Conservation (phyloP, 1,140 invertebrate genomes). For the Neodiprion pinetum region DNA sequence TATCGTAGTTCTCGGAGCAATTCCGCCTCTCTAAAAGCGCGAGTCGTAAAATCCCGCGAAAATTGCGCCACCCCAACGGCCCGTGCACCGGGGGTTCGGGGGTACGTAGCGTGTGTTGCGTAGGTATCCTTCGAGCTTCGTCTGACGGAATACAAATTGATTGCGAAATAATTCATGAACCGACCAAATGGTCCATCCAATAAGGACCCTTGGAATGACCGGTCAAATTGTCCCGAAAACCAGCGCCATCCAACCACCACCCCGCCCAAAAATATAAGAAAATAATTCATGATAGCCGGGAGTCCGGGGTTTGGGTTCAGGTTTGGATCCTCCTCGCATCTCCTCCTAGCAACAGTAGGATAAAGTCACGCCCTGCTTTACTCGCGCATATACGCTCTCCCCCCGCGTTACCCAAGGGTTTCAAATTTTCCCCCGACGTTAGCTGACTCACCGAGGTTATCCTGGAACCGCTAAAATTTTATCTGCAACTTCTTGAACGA, state of each 20-base stretch:
- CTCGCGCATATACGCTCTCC: no score
- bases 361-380: no score
- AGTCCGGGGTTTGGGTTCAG: background rate
- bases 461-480: no score
- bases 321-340: no score
- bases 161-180: conserved; percentile 31
- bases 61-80: background rate
- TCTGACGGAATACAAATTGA: conserved; percentile 30
- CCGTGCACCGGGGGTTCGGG: background rate
- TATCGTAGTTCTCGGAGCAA: no score
- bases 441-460: no score
- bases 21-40: background rate
- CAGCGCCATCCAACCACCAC: background rate
- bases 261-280: background rate
- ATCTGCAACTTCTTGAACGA: no score
- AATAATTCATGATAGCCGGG: conserved; percentile 11
- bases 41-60: conserved; percentile 26
- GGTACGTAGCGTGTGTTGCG: no score
- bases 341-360: no score
- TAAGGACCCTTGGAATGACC: conserved; percentile 9
- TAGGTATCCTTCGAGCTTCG: background rate
- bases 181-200: conserved; percentile 11
- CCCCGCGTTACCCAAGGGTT: no score
- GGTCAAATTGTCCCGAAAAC: conserved; percentile 8
- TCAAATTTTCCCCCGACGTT: no score